Evolutionary conservation across 1,140 invertebrate species (phyloP), one percentile per base, ranked within the genome.

Genomic region (Acromyrmex heyeri): DNA sequence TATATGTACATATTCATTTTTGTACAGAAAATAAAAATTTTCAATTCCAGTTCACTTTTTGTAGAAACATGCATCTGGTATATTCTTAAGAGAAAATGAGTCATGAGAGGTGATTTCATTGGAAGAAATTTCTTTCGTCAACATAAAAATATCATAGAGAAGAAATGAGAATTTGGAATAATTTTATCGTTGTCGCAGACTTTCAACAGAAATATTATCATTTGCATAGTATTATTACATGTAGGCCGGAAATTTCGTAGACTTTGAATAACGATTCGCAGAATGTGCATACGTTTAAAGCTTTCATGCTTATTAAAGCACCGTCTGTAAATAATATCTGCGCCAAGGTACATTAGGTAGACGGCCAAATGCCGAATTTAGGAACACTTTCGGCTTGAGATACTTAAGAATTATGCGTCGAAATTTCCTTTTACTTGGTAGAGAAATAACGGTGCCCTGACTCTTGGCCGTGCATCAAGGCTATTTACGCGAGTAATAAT

Each of bases 301-400:
- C 27, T 18, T 27, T 55, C 8, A 57, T 34, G 62, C 87, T 88
- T 89, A 89, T 89, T 86, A 88, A 86, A 44, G 6, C 69, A 30
- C 70, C 67, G 61, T 86, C 67, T 89, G 70, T 89, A 88, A 89
- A 89, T 89, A 89, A 89, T 78, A 70, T 78, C 34, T 44, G 57
- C 27, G 72, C 62, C 69, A n/a, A 57, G 81, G 44, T 18, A 50
- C 55, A 27, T 76, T 65, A 48, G 62, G 30, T 61, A 16, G 64
- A 59, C 73, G 44, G 65, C 87, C 21, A 76, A 76, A 88, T 77
- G 70, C 83, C 69, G 76, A 89, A 89, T 90, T 77, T 70, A 64
- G 70, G 59, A 75, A 53, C 61, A 72, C 79, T 89, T 82, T 65
- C 87, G 62, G 76, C 18, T 34, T 30, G 14, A 44, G 30, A 24